These are phyloP conservation scores for Thunnus albacares DNA, from an alignment of 2,797 vertebrate species.

Conservation along the genomic window DNA sequence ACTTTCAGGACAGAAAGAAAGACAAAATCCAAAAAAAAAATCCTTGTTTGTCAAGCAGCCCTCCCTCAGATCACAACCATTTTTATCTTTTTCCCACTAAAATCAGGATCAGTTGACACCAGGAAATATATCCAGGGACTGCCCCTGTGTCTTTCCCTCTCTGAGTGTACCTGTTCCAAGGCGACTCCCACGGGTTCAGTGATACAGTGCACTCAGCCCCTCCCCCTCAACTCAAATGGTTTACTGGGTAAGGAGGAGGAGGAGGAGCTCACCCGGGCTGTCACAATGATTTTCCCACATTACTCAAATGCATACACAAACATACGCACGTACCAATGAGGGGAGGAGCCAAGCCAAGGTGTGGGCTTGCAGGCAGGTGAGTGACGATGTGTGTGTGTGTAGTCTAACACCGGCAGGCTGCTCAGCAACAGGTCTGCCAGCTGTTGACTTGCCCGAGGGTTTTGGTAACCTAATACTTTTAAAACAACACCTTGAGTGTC, in stretches of 20 bases:
- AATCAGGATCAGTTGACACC: conserved; percentile 45
- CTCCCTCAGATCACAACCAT: conserved; percentile 20
- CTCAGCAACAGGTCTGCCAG: conserved; percentile 61
- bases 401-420: conserved; percentile 43
- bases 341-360: conserved; percentile 57
- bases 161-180: conserved; percentile 76
- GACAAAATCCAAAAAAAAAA: conserved; percentile 26
- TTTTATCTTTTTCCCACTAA: not conserved
- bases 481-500: conserved; percentile 5
- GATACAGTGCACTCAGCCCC: conserved; percentile 63
- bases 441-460: conserved; percentile 61
- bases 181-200: conserved; percentile 70
- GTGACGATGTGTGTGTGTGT: conserved; percentile 47
- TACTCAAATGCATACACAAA: conserved; percentile 53
- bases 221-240: conserved; percentile 62
- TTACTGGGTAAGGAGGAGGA: conserved; percentile 61
- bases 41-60: conserved; percentile 2
- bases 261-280: conserved; percentile 55
- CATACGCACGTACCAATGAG: not conserved
- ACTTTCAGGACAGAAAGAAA: conserved; percentile 34
- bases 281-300: conserved; percentile 75
- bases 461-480: conserved; percentile 51
- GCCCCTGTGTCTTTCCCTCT: conserved; percentile 41
- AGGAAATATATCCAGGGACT: conserved; percentile 66
- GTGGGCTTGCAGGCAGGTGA: conserved; percentile 59